Evolutionary conservation across 37 sponge, comb jelly and placozoan genomes (phyloP).

Genomic region (Hexactinellida sp.): DNA sequence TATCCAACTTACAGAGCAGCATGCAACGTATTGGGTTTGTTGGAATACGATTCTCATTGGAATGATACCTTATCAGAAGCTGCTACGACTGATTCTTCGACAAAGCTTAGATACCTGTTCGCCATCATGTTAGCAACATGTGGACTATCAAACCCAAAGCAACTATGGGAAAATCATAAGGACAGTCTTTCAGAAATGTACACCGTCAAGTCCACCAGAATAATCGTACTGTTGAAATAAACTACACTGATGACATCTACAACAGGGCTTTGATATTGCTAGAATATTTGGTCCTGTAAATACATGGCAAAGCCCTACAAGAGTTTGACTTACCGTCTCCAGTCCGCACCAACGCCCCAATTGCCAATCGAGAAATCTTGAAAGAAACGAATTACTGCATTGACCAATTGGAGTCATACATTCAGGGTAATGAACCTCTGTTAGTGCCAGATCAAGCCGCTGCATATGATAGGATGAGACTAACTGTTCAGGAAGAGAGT

Average conservation of each 20-base stretch:
- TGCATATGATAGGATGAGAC: neutral
- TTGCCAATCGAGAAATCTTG: neutral
- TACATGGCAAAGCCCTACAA: conserved; percentile 1
- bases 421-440: neutral
- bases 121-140: conserved; percentile 18
- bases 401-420: neutral
- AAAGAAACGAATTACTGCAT: neutral
- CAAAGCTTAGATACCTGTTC: conserved; percentile 26
- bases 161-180: neutral
- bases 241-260: conserved; percentile 17
- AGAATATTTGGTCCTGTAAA: conserved; percentile 17
- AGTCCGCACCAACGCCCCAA: neutral
- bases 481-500: neutral
- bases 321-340: conserved; percentile 22
- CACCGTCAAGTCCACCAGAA: neutral
- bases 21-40: conserved; percentile 26
- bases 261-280: neutral
- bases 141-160: conserved; percentile 16
- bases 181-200: conserved; percentile 28
- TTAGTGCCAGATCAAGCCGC: conserved; percentile 16
- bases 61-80: conserved; percentile 30
- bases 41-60: conserved; percentile 37
- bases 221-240: neutral
- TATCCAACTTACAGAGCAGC: conserved; percentile 27
- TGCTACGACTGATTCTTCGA: neutral